These are phyloP conservation scores for Phainopepla nitens DNA, from an alignment of 2,113 vertebrate genomes.

Conservation along the genomic window DNA sequence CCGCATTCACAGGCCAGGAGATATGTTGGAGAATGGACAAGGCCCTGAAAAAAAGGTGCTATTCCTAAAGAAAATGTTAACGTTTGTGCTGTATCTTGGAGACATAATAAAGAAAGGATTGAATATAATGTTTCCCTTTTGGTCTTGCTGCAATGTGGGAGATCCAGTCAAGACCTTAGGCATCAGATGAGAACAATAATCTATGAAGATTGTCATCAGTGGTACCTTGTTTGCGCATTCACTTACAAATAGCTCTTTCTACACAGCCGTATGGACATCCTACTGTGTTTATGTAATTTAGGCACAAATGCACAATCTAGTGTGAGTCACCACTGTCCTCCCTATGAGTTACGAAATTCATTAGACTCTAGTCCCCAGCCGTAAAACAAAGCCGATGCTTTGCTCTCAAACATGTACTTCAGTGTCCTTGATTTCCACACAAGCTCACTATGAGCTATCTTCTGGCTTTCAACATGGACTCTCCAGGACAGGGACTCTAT, in stretches of 20 bases:
- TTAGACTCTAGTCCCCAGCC: neutral
- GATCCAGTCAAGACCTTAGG: neutral
- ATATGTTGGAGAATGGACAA: neutral
- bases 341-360: neutral
- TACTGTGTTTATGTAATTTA: conserved; percentile 3
- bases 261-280: neutral
- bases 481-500: neutral
- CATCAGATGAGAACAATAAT: neutral
- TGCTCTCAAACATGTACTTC: neutral
- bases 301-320: conserved; percentile 5
- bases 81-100: neutral
- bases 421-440: neutral
- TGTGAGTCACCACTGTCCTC: conserved; percentile 10
- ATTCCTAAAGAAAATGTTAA: neutral
- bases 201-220: neutral
- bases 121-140: neutral
- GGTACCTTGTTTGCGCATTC: neutral
- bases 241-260: neutral
- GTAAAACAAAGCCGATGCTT: neutral
- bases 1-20: neutral
- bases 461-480: neutral
- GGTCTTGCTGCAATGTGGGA: neutral
- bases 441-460: neutral
- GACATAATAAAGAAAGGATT: neutral
- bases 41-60: neutral